Evolutionary conservation across 30 jellyfish, hydroid and myxozoan species (phyloP).

Genomic region (Mastigias papua): DNA sequence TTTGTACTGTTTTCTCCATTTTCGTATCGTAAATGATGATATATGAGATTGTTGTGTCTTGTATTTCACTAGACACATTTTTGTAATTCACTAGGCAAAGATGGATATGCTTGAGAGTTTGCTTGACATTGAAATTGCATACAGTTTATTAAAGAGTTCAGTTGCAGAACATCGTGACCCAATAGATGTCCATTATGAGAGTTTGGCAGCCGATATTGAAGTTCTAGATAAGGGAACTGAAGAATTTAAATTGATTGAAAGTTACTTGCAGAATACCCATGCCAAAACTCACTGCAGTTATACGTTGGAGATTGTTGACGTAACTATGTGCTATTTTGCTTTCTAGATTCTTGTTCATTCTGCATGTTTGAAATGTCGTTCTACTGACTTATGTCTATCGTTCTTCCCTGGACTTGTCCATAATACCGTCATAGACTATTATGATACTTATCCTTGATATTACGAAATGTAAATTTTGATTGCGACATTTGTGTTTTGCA

Average conservation of each 20-base stretch:
- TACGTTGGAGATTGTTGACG: slow-evolving; percentile 83
- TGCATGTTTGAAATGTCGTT: no score
- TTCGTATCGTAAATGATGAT: no score
- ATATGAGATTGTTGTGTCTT: no score
- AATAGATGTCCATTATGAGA: slow-evolving; percentile 86
- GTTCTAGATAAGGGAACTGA: slow-evolving; percentile 66
- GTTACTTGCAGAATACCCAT: slow-evolving; percentile 84
- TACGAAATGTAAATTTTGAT: no score
- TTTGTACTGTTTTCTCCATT: no score
- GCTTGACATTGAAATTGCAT: slow-evolving; percentile 96
- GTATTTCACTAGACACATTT: no score
- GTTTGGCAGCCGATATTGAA: slow-evolving; percentile 80
- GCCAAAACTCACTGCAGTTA: slow-evolving; percentile 81
- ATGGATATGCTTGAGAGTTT: slow-evolving; percentile 89
- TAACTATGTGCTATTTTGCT: slow-evolving; percentile 1
- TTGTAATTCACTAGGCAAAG: slow-evolving; percentile 59
- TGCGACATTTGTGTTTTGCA: no score
- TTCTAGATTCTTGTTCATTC: not conserved
- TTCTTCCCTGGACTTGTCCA: no score
- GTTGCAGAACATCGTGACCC: slow-evolving; percentile 74
- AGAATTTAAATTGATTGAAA: slow-evolving; percentile 69
- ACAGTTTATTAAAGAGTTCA: slow-evolving; percentile 77
- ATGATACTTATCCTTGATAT: no score
- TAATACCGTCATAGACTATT: no score
- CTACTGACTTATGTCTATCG: no score